These are phyloP conservation scores for Neosilurus hyrtlii DNA, from an alignment of 2,797 vertebrate genomes.

Conservation along the genomic window DNA sequence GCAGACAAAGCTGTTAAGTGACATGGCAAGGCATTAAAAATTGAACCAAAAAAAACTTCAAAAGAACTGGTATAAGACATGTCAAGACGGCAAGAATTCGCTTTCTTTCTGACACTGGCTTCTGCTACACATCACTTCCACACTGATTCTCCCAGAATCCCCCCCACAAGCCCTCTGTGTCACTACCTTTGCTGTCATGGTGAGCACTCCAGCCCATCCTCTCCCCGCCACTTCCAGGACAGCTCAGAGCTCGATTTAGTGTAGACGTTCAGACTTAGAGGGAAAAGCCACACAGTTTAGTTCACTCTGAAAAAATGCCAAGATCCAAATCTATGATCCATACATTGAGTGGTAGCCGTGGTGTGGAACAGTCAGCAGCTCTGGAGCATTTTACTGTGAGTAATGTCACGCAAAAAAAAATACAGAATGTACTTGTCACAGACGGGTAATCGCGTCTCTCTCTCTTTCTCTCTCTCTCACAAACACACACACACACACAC, in stretches of 20 bases:
- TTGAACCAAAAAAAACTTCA: too few relatives aligned
- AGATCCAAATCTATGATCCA: neutral
- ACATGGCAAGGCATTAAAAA: neutral
- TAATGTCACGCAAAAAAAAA: neutral
- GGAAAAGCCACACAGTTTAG: neutral
- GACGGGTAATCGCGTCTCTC: neutral
- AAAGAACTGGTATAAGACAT: too few relatives aligned
- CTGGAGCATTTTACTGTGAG: neutral
- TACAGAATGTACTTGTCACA: neutral
- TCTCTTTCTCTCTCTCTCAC: neutral
- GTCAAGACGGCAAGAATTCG: neutral
- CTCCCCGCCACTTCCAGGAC: neutral
- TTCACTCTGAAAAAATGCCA: neutral
- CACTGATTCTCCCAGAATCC: neutral
- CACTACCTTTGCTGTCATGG: neutral
- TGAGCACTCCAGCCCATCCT: neutral
- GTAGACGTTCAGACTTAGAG: too few relatives aligned
- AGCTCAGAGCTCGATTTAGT: neutral
- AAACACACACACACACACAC: neutral
- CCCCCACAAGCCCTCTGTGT: too few relatives aligned
- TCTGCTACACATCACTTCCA: neutral
- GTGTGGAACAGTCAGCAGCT: neutral
- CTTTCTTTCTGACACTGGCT: neutral
- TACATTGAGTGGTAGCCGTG: neutral
- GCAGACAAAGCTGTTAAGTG: neutral